These are phyloP conservation scores for Tetrao urogallus DNA, from an alignment of 2,113 vertebrate species.

Conservation along the genomic window DNA sequence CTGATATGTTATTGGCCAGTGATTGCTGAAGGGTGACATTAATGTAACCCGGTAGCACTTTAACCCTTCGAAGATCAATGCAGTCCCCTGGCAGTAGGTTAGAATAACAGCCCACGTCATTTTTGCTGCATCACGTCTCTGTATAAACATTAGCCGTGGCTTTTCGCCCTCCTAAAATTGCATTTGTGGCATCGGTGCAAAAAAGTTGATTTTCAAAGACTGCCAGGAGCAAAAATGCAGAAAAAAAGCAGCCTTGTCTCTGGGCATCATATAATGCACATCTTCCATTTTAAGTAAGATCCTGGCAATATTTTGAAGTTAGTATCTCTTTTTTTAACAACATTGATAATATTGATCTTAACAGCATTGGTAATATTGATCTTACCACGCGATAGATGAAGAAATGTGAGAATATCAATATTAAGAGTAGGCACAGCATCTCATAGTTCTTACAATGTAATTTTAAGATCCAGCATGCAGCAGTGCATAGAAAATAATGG, in stretches of 20 bases:
- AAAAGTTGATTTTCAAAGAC: background rate
- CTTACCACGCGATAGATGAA: background rate
- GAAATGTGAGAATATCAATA: background rate
- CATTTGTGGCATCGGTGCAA: background rate
- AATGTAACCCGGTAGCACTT: conserved; percentile 56
- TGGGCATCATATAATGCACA: background rate
- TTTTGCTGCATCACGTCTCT: conserved; percentile 2
- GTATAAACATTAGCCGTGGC: background rate
- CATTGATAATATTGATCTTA: background rate
- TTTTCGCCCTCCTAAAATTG: background rate
- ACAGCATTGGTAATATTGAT: conserved; percentile 15
- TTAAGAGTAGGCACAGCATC: background rate
- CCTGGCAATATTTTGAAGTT: conserved; percentile 4
- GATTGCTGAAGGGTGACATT: conserved; percentile 69
- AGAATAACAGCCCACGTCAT: background rate
- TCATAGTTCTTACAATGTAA: background rate
- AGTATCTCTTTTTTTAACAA: conserved; percentile 1
- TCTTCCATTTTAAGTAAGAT: background rate
- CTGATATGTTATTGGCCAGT: conserved; percentile 66
- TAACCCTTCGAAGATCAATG: conserved; percentile 70
- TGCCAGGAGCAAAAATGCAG: background rate
- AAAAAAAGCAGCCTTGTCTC: background rate
- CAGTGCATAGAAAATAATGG: background rate
- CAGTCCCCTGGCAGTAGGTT: background rate
- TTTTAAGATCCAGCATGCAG: background rate